Percentiles rank a stretch among this genome's conserved stretches.
phyloP scores from a whole-genome alignment of 2,797 vertebrate genomes.

The Micropoecilia bifurca region DNA sequence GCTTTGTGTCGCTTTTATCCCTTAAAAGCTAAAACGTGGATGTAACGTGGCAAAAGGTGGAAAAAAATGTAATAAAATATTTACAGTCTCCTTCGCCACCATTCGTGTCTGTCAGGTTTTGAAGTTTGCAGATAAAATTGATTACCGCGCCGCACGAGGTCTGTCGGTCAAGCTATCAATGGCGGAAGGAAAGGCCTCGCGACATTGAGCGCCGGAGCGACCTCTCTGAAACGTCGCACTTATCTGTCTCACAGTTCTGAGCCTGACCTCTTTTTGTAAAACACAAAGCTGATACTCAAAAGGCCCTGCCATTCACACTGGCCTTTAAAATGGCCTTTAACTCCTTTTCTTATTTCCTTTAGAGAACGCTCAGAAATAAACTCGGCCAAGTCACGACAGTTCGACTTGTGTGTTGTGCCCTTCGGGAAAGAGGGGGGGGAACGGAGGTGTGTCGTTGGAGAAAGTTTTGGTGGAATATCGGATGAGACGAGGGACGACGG shows the following conservation, averaged over 20 bases:
- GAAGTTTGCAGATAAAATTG: constrained; percentile 53
- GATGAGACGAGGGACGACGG: constrained; percentile 20
- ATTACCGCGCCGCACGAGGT: constrained; percentile 50
- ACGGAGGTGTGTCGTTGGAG: background rate
- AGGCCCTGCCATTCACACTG: constrained; percentile 68
- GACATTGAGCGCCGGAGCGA: constrained; percentile 48
- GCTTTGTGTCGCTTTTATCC: background rate
- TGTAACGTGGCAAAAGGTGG: background rate
- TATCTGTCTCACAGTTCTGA: constrained; percentile 49
- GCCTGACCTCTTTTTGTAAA: constrained; percentile 50
- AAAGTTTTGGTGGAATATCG: constrained; percentile 13
- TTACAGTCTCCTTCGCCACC: constrained; percentile 6
- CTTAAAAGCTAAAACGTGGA: background rate
- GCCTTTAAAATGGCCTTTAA: constrained; percentile 74
- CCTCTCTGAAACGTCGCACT: constrained; percentile 55
- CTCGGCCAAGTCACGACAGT: background rate
- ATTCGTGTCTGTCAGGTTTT: constrained; percentile 26
- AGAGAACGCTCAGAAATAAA: constrained; percentile 39
- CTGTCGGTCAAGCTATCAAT: constrained; percentile 60
- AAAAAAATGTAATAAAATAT: constrained; percentile 18
- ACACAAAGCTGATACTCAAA: constrained; percentile 62
- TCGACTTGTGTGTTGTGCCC: constrained; percentile 10
- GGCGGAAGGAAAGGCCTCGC: constrained; percentile 51
- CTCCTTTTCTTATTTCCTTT: constrained; percentile 51
- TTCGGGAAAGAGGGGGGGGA: background rate